Evolutionary conservation across 37 sponge, comb jelly and placozoan species (phyloP).

Genomic region (Aplysina aerophoba): DNA sequence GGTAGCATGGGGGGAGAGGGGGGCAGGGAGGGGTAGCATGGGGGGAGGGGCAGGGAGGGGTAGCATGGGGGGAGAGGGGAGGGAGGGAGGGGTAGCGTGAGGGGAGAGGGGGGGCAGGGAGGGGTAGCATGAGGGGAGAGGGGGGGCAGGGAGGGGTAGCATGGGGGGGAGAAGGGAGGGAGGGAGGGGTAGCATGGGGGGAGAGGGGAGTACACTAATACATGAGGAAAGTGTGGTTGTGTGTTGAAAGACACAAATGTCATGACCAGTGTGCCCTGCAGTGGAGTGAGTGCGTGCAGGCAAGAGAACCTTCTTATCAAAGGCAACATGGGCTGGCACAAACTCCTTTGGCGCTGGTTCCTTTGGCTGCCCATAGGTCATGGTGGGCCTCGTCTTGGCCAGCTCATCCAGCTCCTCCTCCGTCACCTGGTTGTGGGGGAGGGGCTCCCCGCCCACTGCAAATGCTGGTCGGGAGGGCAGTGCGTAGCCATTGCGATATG

Average conservation of each 20-base stretch:
- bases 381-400: constrained; percentile 82
- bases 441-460: constrained; percentile 64
- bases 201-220: not conserved
- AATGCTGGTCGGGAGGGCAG: constrained; percentile 68
- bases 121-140: not conserved
- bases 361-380: constrained; percentile 91
- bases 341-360: constrained; percentile 89
- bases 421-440: constrained; percentile 73
- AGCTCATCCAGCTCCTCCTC: constrained; percentile 93
- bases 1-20: not conserved
- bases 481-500: constrained; percentile 91
- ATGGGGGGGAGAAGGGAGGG: not conserved
- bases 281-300: not conserved
- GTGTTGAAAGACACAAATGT: not conserved
- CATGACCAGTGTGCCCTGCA: not conserved
- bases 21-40: not conserved
- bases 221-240: not conserved
- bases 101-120: not conserved
- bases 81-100: too few relatives aligned
- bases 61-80: too few relatives aligned
- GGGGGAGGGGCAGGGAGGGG: not conserved
- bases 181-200: not conserved
- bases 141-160: not conserved
- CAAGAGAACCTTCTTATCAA: constrained; percentile 91
- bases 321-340: constrained; percentile 97